A percentile compares a stretch with the other conserved stretches of the same genome.
phyloP scores from a whole-genome alignment of 2,113 vertebrate species.

The Micromys minutus region DNA sequence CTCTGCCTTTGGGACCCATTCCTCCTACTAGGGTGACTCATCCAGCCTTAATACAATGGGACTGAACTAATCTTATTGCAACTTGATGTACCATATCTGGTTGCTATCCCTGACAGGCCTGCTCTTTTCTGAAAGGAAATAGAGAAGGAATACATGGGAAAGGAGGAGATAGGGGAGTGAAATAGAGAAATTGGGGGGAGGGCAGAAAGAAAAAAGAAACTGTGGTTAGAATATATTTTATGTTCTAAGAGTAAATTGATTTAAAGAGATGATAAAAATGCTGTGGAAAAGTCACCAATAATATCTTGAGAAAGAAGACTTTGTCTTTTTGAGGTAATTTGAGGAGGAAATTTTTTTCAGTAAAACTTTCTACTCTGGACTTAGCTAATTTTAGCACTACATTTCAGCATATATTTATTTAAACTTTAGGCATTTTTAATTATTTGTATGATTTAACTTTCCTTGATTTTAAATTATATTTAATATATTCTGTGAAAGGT shows the following conservation, averaged over 20 bases:
- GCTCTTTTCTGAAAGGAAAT: background rate
- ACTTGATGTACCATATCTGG: background rate
- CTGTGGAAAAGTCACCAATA: background rate
- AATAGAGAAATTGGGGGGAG: background rate
- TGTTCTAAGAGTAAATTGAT: background rate
- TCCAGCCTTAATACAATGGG: background rate
- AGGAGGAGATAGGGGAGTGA: background rate
- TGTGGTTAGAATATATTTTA: background rate
- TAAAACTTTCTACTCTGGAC: background rate
- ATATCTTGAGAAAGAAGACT: background rate
- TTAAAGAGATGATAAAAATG: background rate
- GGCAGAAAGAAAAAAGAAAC: background rate
- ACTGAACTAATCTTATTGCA: background rate
- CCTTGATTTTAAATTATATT: background rate
- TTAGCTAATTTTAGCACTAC: background rate
- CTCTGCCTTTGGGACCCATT: background rate
- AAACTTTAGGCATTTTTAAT: background rate
- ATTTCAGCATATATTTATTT: background rate
- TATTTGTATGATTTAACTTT: background rate
- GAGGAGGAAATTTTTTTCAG: background rate
- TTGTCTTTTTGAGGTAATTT: background rate
- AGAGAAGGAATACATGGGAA: background rate
- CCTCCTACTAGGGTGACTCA: background rate
- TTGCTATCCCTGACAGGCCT: background rate
- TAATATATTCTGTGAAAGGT: background rate